Evolutionary conservation across 2,797 vertebrate genomes (phyloP).

Genomic region (Hemibagrus guttatus): DNA sequence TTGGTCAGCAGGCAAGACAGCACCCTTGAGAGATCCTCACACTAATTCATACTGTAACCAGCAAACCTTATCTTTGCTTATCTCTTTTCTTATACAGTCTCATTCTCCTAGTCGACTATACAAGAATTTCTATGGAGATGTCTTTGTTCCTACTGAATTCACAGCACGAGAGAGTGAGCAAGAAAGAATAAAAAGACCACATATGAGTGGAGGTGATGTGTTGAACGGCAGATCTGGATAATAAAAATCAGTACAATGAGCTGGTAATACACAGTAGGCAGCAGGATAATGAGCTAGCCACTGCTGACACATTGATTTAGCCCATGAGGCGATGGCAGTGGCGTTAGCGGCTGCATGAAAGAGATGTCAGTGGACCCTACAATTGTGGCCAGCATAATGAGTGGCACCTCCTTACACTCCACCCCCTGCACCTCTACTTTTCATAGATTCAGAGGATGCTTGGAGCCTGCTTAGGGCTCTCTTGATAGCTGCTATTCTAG

Average conservation of each 20-base stretch:
- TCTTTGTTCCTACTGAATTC: slow-evolving; percentile 42
- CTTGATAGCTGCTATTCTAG: slow-evolving; percentile 5
- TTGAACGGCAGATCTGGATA: slow-evolving; percentile 41
- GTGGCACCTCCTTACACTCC: slow-evolving; percentile 28
- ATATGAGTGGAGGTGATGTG: slow-evolving; percentile 50
- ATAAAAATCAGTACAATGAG: slow-evolving; percentile 49
- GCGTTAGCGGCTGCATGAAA: slow-evolving; percentile 38
- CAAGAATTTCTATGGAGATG: slow-evolving; percentile 17
- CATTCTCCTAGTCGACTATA: neutral
- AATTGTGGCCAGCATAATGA: slow-evolving; percentile 40
- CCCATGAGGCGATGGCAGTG: slow-evolving; percentile 7
- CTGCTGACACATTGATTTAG: slow-evolving; percentile 46
- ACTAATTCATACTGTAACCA: neutral
- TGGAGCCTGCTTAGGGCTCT: slow-evolving; percentile 10
- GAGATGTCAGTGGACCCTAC: slow-evolving; percentile 47
- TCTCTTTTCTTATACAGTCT: neutral
- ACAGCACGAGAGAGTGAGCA: slow-evolving; percentile 20
- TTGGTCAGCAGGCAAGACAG: neutral
- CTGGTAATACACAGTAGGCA: slow-evolving; percentile 51
- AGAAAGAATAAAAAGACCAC: slow-evolving; percentile 20
- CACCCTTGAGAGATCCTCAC: neutral
- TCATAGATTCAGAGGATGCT: slow-evolving; percentile 10
- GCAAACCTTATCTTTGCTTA: slow-evolving; percentile 11
- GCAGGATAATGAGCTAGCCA: slow-evolving; percentile 47
- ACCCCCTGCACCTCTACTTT: slow-evolving; percentile 6